Base-by-base conservation (phyloP, 2,888 invertebrate species). In the Bedellia somnulentella region DNA sequence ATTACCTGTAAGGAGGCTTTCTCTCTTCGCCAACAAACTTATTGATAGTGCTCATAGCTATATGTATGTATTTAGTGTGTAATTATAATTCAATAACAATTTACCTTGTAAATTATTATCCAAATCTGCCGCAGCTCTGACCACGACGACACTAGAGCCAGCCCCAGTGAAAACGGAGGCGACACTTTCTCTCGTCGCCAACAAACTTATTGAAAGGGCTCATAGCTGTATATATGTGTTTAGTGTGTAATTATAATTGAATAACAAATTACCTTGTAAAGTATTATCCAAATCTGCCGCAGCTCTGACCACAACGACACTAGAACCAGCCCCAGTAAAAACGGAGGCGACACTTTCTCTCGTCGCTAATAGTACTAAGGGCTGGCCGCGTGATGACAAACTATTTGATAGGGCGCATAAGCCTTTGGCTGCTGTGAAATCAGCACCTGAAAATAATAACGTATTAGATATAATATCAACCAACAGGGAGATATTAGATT, bases 391-490 rank as follows among this genome's bases (percentile, higher is more conserved):
- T 3, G 79, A 75, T 2, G 80, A 79, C 29, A 90, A 80, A 36
- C 89, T 88, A 35, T 80, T 81, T 2, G 89, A 85, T 26, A 91
- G 52, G 0, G 87, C 82, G 14, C 88, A 87, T 39, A 91, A 84
- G 25, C 90, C 90, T 64, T 89, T 88, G 0, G 91, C 90, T 11
- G 91, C 90, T 5, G 91, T 92, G 52, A 90, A 92, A 66, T 92
- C 92, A 1, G 89, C 87, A 21, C 87, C 89, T 80, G 54, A 35
- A 39, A 24, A 18, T 26, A 24, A 33, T 11, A 9, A 10, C 21
- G 21, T 21, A 3, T n/a, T n/a, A 21, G 21, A 21, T 2, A 21
- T 21, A n/a, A 2, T 21, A 21, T 21, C n/a, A n/a, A 21, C 3
- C 3, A 8, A n/a, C 3, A 21, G 3, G 21, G 21, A n/a, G n/a